phyloP scores from a whole-genome alignment of 2,113 vertebrate species.

The Fukomys damarensis region DNA sequence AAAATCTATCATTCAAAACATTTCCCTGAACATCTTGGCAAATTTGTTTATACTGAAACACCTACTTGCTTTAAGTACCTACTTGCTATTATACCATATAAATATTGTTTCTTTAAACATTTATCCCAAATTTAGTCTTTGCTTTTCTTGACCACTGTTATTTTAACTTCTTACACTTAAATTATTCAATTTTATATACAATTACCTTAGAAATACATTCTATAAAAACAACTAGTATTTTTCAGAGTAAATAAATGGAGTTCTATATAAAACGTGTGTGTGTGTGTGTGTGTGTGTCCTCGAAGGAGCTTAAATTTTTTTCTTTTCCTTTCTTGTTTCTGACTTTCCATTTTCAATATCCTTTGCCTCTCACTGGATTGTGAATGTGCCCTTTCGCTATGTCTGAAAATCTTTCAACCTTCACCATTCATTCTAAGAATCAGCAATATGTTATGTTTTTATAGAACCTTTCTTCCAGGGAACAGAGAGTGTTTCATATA shows the following conservation, averaged over 20 bases:
- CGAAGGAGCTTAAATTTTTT: conserved; percentile 19
- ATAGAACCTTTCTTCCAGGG: conserved; percentile 78
- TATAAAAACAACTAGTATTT: background rate
- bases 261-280: background rate
- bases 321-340: conserved; percentile 57
- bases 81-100: background rate
- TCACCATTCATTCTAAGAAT: conserved; percentile 75
- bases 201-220: background rate
- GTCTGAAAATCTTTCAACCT: conserved; percentile 78
- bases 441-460: conserved; percentile 79
- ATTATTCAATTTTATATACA: background rate
- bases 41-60: conserved; percentile 1
- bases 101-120: background rate
- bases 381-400: conserved; percentile 75
- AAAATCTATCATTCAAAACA: background rate
- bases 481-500: conserved; percentile 80
- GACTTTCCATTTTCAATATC: conserved; percentile 73
- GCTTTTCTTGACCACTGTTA: background rate
- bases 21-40: background rate
- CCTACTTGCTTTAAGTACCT: background rate
- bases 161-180: background rate
- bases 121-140: background rate
- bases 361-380: conserved; percentile 70
- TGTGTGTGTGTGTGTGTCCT: background rate
- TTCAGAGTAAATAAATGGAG: background rate